These are phyloP conservation scores for Equus quagga DNA, from an alignment of 2,113 vertebrate species.

Conservation along the genomic window DNA sequence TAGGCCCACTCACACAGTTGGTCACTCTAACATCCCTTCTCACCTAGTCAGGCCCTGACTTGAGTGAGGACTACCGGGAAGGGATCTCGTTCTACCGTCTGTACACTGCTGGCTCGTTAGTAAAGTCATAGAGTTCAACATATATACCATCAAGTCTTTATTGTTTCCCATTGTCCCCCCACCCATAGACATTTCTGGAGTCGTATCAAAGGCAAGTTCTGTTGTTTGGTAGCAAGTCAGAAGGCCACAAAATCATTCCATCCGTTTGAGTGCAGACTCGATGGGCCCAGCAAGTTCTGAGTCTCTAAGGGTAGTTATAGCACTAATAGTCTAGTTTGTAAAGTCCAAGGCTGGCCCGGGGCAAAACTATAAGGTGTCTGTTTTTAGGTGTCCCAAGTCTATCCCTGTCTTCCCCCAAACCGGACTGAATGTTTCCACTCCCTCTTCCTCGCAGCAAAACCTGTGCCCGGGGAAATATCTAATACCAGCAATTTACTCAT, in stretches of 20 bases:
- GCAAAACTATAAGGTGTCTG: slow-evolving; percentile 39
- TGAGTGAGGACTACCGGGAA: not conserved
- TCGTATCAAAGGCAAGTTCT: slow-evolving; percentile 16
- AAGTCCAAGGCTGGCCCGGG: slow-evolving; percentile 35
- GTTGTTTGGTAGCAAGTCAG: not conserved
- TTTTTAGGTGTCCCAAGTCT: slow-evolving; percentile 15
- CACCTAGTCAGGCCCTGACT: not conserved
- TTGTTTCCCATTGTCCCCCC: not conserved
- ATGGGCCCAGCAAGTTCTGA: not conserved
- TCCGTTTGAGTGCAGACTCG: slow-evolving; percentile 17
- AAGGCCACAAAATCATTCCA: not conserved
- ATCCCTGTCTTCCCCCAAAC: slow-evolving; percentile 29
- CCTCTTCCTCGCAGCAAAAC: slow-evolving; percentile 21
- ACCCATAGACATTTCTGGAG: not conserved
- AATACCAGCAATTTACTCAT: slow-evolving; percentile 71
- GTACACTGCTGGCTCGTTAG: not conserved
- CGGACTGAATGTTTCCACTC: not conserved
- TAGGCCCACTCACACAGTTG: not conserved
- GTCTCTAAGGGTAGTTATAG: slow-evolving; percentile 4
- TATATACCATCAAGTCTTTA: not conserved
- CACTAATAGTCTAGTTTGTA: slow-evolving; percentile 5
- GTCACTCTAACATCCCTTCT: not conserved
- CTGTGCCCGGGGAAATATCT: slow-evolving; percentile 62
- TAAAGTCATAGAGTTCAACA: not conserved
- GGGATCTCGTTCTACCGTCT: not conserved